Evolutionary conservation across 2,797 vertebrate genomes (phyloP).

Genomic region (Trematomus bernacchii): DNA sequence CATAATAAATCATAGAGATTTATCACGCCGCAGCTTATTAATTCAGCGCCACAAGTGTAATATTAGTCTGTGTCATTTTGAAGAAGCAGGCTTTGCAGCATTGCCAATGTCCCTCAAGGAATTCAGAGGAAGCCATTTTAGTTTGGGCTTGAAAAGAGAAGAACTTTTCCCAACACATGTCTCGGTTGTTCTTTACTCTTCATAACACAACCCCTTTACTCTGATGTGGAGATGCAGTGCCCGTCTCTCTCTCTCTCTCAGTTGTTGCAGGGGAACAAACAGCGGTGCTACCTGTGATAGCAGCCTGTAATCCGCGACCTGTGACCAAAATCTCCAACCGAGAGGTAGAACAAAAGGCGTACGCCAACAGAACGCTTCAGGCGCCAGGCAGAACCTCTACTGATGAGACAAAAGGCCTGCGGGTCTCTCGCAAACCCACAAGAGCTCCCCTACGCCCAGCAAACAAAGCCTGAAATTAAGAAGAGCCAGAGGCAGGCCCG

Average conservation of each 20-base stretch:
- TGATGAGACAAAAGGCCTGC: conserved; percentile 83
- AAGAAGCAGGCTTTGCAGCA: conserved; percentile 68
- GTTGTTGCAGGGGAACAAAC: conserved; percentile 56
- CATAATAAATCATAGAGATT: conserved; percentile 83
- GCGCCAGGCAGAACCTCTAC: conserved; percentile 73
- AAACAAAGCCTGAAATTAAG: conserved; percentile 88
- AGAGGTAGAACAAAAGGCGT: conserved; percentile 75
- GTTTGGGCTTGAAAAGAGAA: conserved; percentile 24
- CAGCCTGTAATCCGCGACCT: conserved; percentile 76
- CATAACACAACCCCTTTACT: background rate
- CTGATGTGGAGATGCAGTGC: conserved; percentile 39
- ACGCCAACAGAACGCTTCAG: conserved; percentile 74
- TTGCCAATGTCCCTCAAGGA: conserved; percentile 55
- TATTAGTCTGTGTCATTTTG: conserved; percentile 80
- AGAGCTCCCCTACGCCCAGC: conserved; percentile 74
- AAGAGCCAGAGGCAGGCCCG: conserved; percentile 80
- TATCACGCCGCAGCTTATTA: conserved; percentile 83
- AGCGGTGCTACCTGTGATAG: conserved; percentile 68
- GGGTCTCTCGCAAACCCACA: conserved; percentile 79
- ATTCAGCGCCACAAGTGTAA: conserved; percentile 80
- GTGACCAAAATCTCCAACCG: conserved; percentile 77
- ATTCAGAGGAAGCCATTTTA: conserved; percentile 51
- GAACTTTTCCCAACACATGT: conserved; percentile 6
- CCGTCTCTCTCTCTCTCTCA: conserved; percentile 26
- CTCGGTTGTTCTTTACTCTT: conserved; percentile 25